Base-by-base conservation (phyloP, 2,888 invertebrate genomes). In the Napeogenes sylphis region DNA sequence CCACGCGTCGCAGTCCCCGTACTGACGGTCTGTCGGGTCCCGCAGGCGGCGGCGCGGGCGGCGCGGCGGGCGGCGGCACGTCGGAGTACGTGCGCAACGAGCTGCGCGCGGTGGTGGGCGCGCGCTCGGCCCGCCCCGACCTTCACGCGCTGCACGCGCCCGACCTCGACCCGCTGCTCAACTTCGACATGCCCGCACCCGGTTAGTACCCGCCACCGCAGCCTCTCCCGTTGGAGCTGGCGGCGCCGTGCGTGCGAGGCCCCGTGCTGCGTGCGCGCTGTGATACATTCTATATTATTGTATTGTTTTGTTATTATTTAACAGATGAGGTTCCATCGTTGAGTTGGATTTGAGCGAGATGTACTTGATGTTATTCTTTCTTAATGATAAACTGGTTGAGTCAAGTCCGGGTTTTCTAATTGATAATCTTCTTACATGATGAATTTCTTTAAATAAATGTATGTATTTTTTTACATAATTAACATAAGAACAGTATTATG, bases 1-100 rank as follows among this genome's bases (percentile, higher is more conserved):
- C 1, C 21, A 21, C 21, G 21, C 21, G 21, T 21, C 12, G 42
- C 10, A 10, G 42, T 10, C 42, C 42, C 10, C 10, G 8, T 42
- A 42, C 42, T 42, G 42, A 42, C 42, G 10, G 42, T 10, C 10
- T 1, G 3, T 10, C 10, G 10, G 3, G 42, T 12, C 10, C 10
- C 42, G 76, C 73, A 33, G 74, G 74, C 45, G 74, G 70, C 33
- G 83, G 89, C 90, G 93, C 92, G 75, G 87, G 86, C 65, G 72
- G 69, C 21, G 75, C 64, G 35, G 75, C 70, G 70, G 92, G 91
- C 76, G 92, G 92, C 77, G 93, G 92, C 82, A 93, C 94, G 65
- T 96, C 97, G 58, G 97, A 97, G 89, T 97, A 95, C 87, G 97
- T 98, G 73, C 94, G 97, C 78, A 97, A 98, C 89, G 97, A 97